Conservation (phyloP, 2,888 invertebrate genomes). For the Polyommatus icarus region DNA sequence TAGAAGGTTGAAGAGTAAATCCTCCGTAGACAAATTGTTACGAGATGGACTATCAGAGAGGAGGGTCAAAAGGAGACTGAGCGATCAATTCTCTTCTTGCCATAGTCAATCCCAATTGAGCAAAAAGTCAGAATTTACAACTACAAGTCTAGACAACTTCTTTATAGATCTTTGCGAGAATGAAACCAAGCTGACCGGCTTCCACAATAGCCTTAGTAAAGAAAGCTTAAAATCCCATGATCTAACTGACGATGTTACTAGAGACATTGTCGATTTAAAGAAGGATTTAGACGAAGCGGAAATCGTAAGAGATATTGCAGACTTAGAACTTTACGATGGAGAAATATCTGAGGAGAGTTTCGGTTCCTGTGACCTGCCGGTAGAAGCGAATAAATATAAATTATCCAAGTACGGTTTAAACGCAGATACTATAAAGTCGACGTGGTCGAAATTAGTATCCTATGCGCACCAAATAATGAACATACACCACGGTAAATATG, state of each 20-base stretch:
- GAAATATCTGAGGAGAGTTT: conserved; percentile 45
- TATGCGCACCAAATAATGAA: conserved; percentile 67
- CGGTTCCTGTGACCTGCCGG: conserved; percentile 37
- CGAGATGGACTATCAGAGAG: conserved; percentile 53
- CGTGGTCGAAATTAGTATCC: conserved; percentile 65
- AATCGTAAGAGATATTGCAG: conserved; percentile 55
- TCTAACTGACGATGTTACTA: conserved; percentile 40
- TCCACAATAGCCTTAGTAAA: conserved; percentile 43
- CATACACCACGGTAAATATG: conserved; percentile 58
- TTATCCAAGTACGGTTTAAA: neutral
- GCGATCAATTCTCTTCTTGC: conserved; percentile 51
- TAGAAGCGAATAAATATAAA: neutral
- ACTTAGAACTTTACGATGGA: conserved; percentile 52
- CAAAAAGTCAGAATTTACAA: conserved; percentile 45
- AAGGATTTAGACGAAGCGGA: conserved; percentile 57
- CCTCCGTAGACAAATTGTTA: conserved; percentile 61
- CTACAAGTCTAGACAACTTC: conserved; percentile 54
- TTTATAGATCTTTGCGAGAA: conserved; percentile 59
- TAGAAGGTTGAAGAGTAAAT: conserved; percentile 57
- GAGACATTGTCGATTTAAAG: conserved; percentile 46
- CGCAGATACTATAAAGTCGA: neutral
- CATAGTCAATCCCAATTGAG: conserved; percentile 51
- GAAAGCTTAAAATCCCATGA: neutral
- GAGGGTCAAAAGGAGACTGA: neutral
- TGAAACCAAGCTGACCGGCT: conserved; percentile 45